Percentiles rank a stretch among this genome's conserved stretches.
Evolutionary conservation across 2,113 vertebrate species (phyloP).

Genomic region (Pipra filicauda): DNA sequence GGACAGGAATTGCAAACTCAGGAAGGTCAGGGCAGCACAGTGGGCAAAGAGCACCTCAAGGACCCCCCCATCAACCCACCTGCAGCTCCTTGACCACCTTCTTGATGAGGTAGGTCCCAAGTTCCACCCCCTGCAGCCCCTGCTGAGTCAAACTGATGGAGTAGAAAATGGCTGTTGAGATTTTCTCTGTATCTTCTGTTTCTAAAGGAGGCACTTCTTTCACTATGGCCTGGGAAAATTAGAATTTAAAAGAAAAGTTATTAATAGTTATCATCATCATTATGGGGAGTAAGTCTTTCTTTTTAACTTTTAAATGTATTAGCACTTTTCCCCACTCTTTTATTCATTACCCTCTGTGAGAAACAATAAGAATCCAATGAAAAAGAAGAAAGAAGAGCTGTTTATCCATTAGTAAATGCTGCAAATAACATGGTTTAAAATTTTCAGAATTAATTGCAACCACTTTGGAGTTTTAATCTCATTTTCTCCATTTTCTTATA

Average conservation of each 20-base stretch:
- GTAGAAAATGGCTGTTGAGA: slow-evolving; percentile 90
- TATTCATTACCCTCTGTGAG: background rate
- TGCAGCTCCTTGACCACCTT: slow-evolving; percentile 91
- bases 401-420: background rate
- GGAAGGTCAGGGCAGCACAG: fast-evolving
- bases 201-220: slow-evolving; percentile 81
- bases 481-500: background rate
- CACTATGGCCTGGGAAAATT: slow-evolving; percentile 82
- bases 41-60: background rate
- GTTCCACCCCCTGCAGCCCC: slow-evolving; percentile 93
- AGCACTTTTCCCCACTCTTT: background rate
- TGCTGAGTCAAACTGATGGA: slow-evolving; percentile 93
- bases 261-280: background rate
- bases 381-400: background rate
- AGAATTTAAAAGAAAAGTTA: background rate
- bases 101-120: slow-evolving; percentile 94
- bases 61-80: slow-evolving; percentile 68
- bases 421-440: background rate
- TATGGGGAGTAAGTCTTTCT: background rate
- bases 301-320: background rate
- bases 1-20: background rate
- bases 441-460: background rate
- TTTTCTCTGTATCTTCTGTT: slow-evolving; percentile 79
- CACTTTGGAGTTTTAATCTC: background rate
- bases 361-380: background rate